Evolutionary conservation across 2,113 vertebrate genomes (phyloP).

Genomic region (Gymnorhina tibicen): DNA sequence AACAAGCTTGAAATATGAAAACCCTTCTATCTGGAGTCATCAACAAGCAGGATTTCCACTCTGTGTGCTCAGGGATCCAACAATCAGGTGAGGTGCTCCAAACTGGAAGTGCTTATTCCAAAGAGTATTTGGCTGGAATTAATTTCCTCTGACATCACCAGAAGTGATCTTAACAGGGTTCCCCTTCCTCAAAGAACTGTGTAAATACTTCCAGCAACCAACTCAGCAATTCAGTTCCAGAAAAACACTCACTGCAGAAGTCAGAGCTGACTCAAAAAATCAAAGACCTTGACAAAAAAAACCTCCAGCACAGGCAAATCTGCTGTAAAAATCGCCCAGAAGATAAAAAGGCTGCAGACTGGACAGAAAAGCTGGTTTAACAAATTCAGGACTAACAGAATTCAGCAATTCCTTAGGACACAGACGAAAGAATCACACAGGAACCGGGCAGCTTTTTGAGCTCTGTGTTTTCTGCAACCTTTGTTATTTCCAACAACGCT

Average conservation of each 20-base stretch:
- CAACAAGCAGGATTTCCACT: background rate
- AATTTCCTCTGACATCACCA: background rate
- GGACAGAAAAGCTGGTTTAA: background rate
- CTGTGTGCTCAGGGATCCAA: rapidly evolving
- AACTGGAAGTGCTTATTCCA: background rate
- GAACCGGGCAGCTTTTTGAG: background rate
- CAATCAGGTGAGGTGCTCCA: background rate
- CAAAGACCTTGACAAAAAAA: background rate
- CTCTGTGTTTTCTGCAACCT: background rate
- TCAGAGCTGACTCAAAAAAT: background rate
- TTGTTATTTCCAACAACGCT: background rate
- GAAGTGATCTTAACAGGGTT: background rate
- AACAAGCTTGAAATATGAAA: background rate
- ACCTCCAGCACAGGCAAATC: background rate
- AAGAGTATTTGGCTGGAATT: background rate
- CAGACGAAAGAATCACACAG: background rate
- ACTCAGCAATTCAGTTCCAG: background rate
- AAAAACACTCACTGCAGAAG: background rate
- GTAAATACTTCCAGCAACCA: background rate
- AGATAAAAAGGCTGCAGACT: background rate
- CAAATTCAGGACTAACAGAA: background rate
- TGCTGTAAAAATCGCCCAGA: background rate
- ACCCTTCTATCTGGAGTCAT: background rate
- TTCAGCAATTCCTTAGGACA: background rate
- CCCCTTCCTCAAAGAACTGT: background rate